Base-by-base conservation (phyloP, 2,888 invertebrate genomes). In the Cephus rjabovi region DNA sequence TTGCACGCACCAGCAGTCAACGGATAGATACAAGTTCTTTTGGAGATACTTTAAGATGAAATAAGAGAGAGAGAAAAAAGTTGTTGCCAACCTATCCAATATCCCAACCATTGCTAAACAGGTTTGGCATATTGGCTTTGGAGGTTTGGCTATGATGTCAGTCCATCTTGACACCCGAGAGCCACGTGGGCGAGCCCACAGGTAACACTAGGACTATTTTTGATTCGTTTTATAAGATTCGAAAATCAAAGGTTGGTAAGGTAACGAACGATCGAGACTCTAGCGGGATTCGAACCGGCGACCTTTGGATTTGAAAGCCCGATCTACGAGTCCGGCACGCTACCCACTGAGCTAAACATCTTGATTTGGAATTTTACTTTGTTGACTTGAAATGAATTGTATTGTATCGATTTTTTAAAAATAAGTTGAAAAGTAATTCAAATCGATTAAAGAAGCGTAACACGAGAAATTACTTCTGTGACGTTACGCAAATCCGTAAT, bases 161-260 rank as follows among this genome's bases (percentile, higher is more conserved):
- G 84, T 84, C 84, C 84, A 75, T 75, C 80, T 84, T 81, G 84
- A 83, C 83, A 80, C 84, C 75, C 79, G 69, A 78, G 79, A 76
- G 80, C 80, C 79, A 81, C 75, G 73, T 75, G 69, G 80, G 75
- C 35, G 69, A 74, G 75, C 81, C 76, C 82, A 79, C 75, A 74
- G 75, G 83, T 79, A 84, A 84, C 83, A 84, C 83, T 80, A 82
- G 83, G 83, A 84, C 83, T 76, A 69, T 74, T 23, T 75, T 74
- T 34, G 33, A 15, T 73, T 70, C 34, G 12, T 34, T 40, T 12
- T n/a, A 35, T 11, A 34, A 69, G 34, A 35, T 35, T 34, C 23
- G 71, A 71, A 37, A 69, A 70, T 76, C 23, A 34, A 40, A 73
- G 69, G 68, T 73, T 4, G 68, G 31, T 40, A 75, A 75, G 15